Percentiles rank a stretch among this genome's conserved stretches.
These are phyloP conservation scores for Callosobruchus maculatus DNA, from an alignment of 2,888 invertebrate species.

Conservation along the genomic window DNA sequence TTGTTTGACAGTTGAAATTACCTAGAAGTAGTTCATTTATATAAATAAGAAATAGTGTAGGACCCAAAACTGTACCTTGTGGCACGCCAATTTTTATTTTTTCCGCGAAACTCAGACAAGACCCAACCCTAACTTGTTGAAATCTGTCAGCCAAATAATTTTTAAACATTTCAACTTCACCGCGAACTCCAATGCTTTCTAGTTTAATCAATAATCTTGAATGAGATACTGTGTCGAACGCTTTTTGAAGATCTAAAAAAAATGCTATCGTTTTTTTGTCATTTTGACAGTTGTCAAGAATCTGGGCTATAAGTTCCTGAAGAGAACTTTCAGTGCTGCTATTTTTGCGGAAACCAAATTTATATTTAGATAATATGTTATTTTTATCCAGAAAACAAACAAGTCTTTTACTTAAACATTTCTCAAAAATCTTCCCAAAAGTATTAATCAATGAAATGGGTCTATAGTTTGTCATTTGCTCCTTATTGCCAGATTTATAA, in stretches of 20 bases:
- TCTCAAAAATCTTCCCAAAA: constrained; percentile 8
- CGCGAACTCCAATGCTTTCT: constrained; percentile 5
- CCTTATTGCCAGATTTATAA: constrained; percentile 3
- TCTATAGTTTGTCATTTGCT: constrained; percentile 4
- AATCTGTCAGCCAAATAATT: not conserved
- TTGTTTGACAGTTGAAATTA: not conserved
- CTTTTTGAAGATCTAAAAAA: constrained; percentile 6
- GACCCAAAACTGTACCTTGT: not conserved
- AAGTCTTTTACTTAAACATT: constrained; percentile 1
- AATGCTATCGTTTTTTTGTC: constrained; percentile 7
- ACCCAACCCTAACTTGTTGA: not conserved
- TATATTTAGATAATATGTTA: constrained; percentile 5
- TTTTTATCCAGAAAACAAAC: constrained; percentile 4
- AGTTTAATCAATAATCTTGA: constrained; percentile 2
- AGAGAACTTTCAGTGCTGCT: constrained; percentile 8
- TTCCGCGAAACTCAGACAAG: not conserved
- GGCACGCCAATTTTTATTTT: not conserved
- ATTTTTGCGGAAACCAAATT: constrained; percentile 9
- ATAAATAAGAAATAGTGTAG: not conserved
- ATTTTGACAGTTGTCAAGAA: too few species aligned
- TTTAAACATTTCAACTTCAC: constrained; percentile 1
- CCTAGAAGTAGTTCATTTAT: not conserved
- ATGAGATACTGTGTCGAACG: constrained; percentile 7
- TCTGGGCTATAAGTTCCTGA: constrained; percentile 3
- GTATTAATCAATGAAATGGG: constrained; percentile 10